Base-by-base conservation (phyloP, 2,797 vertebrate species). In the Spinibarbus caldwelli region DNA sequence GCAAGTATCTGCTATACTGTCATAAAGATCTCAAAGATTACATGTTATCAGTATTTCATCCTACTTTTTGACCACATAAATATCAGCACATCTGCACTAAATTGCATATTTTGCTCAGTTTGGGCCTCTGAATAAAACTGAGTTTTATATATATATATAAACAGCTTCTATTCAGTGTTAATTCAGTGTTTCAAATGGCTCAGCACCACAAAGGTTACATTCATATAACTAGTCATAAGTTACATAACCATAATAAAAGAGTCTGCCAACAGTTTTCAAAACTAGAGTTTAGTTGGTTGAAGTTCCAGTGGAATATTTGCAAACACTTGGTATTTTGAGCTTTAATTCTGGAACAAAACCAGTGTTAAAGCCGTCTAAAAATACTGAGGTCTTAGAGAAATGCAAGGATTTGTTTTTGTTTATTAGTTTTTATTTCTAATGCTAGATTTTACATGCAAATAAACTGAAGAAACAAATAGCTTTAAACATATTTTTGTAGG, bases 161-260 rank as follows among this genome's bases (percentile, higher is more conserved):
- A n/a, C n/a, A n/a, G n/a, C n/a, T n/a, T n/a, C n/a, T n/a, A n/a
- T n/a, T n/a, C n/a, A n/a, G n/a, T n/a, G n/a, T n/a, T n/a, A n/a
- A n/a, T n/a, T n/a, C n/a, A n/a, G n/a, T n/a, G n/a, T n/a, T n/a
- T n/a, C n/a, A 52, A 52, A 19, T 19, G 7, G 36, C 43, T 41
- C 4, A n/a, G 21, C 5, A 11, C 19, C 38, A 43, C 12, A n/a
- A 47, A 45, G 70, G n/a, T 72, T 45, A 26, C 4, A 10, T 10
- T 68, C 1, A 31, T 29, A 62, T 64, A 5, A 64, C 12, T 2
- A 17, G 23, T 71, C 26, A 71, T n/a, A 45, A 45, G n/a, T 71
- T 72, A 72, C n/a, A 47, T 47, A 72, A 72, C 7, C n/a, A 47
- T 72, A 9, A 72, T 72, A 72, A 71, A 71, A 17, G 4, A 17